These are phyloP conservation scores for Molanna angustata DNA, from an alignment of 2,888 invertebrate genomes.

Conservation along the genomic window DNA sequence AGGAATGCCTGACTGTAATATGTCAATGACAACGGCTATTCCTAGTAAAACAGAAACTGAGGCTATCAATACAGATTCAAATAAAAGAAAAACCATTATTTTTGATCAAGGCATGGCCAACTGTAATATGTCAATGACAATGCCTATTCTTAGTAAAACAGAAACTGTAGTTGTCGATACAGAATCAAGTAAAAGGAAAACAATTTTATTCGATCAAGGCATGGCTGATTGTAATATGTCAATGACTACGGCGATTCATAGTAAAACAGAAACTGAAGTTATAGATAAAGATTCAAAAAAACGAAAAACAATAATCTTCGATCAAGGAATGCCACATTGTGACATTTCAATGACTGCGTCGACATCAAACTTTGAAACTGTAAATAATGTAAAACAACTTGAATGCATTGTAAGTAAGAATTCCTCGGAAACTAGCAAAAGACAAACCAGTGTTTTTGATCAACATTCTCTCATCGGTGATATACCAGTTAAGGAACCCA, in stretches of 20 bases:
- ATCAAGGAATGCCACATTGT: constrained; percentile 6
- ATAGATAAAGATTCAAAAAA: not conserved
- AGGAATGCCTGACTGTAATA: constrained; percentile 11
- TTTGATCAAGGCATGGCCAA: constrained; percentile 8
- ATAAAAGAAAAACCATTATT: constrained; percentile 14
- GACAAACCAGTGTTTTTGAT: no score
- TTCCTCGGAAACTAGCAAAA: no score
- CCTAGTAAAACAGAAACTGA: not conserved
- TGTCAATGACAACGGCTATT: constrained; percentile 13
- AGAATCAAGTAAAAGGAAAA: constrained; percentile 7
- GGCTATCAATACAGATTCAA: not conserved
- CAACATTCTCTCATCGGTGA: no score
- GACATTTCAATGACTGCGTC: constrained; percentile 19
- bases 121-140: constrained; percentile 24
- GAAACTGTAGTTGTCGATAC: not conserved
- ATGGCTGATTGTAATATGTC: constrained; percentile 16
- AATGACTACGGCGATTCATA: constrained; percentile 3
- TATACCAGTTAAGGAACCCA: no score
- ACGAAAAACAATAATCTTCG: constrained; percentile 6
- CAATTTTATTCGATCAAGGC: constrained; percentile 5
- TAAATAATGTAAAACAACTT: no score
- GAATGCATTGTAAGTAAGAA: no score
- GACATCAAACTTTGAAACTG: no score
- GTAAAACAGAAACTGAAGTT: not conserved
- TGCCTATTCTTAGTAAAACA: not conserved